These are phyloP conservation scores for Bergia puertoricense DNA, from an alignment of 92 coral and sea anemone species.

Conservation along the genomic window DNA sequence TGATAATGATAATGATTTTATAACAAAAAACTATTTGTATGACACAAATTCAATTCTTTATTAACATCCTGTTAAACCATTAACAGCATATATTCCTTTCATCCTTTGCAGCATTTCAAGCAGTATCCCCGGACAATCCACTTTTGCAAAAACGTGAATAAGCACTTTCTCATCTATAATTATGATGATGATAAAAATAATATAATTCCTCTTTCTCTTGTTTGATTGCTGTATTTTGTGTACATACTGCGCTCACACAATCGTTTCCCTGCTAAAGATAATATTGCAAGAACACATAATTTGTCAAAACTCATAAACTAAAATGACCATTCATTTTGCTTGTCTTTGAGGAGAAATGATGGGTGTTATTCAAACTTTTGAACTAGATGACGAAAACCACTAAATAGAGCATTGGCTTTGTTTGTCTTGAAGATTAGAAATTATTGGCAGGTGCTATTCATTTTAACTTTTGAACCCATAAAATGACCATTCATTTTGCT, in stretches of 20 bases:
- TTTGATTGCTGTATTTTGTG: not conserved
- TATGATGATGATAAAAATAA: not conserved
- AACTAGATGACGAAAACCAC: not conserved
- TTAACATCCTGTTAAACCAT: conserved; percentile 2
- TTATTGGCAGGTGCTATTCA: too few species aligned
- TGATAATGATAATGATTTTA: too few species aligned
- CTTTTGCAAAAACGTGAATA: conserved; percentile 46
- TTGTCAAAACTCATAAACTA: too few species aligned
- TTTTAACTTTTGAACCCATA: too few species aligned
- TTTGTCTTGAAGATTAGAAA: too few species aligned
- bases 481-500: too few species aligned
- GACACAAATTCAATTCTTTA: too few species aligned
- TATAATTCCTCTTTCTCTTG: not conserved
- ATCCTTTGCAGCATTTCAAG: conserved; percentile 33
- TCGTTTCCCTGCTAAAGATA: not conserved
- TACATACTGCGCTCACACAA: not conserved
- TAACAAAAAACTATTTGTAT: too few species aligned
- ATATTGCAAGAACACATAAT: not conserved
- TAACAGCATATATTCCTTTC: conserved; percentile 25
- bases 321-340: too few species aligned
- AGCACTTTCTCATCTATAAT: conserved; percentile 31
- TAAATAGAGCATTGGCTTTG: too few species aligned
- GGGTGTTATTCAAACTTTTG: not conserved
- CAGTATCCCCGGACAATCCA: conserved; percentile 36
- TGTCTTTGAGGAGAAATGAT: too few species aligned